A percentile compares a stretch with the other conserved stretches of the same genome.
Conservation (phyloP, 2,113 vertebrate species). For the Onychorhynchus coronatus region DNA sequence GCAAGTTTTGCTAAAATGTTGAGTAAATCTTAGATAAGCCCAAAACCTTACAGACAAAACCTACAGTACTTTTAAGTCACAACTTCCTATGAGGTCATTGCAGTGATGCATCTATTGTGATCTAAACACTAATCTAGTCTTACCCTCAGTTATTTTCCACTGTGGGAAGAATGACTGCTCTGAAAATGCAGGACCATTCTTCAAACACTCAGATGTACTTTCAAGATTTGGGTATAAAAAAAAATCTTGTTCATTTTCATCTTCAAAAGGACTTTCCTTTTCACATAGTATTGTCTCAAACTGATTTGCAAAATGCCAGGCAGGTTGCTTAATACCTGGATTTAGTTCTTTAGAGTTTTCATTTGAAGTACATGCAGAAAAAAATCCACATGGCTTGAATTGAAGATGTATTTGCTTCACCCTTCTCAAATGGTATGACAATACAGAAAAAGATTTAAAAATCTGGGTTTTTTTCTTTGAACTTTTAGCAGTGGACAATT, state of each 20-base stretch:
- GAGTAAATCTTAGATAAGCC: background rate
- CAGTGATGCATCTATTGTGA: background rate
- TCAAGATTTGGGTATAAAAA: constrained; percentile 8
- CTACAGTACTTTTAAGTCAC: background rate
- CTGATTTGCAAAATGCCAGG: constrained; percentile 12
- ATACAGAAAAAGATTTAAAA: constrained; percentile 40
- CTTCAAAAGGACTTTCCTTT: constrained; percentile 20
- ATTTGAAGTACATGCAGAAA: background rate
- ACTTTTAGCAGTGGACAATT: background rate
- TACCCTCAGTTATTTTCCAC: constrained; percentile 4
- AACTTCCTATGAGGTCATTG: constrained; percentile 4
- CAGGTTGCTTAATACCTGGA: constrained; percentile 27
- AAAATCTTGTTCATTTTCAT: constrained; percentile 6
- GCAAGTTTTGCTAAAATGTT: background rate
- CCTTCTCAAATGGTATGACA: constrained; percentile 19
- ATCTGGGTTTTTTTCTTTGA: constrained; percentile 9
- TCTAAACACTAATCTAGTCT: background rate
- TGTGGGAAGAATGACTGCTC: background rate
- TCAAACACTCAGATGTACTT: background rate
- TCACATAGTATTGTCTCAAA: constrained; percentile 22
- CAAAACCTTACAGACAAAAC: background rate
- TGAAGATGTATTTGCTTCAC: constrained; percentile 8
- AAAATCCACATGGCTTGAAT: constrained; percentile 25
- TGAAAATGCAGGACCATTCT: background rate
- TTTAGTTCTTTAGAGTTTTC: background rate